These are phyloP conservation scores for Heterotis niloticus DNA, from an alignment of 2,113 vertebrate species.

Conservation along the genomic window DNA sequence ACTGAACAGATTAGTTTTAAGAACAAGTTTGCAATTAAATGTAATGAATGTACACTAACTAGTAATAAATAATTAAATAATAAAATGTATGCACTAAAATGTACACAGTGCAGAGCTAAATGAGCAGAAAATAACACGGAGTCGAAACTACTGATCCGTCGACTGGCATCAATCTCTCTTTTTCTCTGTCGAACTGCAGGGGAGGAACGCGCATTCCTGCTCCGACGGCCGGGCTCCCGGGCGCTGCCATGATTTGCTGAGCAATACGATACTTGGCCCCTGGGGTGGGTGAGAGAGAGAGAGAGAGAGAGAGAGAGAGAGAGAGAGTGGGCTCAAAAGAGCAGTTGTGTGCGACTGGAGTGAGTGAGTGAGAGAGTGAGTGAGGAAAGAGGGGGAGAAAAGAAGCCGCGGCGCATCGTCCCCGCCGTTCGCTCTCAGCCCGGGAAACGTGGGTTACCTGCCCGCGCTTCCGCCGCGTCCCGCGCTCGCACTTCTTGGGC, in stretches of 20 bases:
- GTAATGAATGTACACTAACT: too few relatives aligned
- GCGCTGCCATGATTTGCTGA: conserved; percentile 63
- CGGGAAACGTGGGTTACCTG: conserved; percentile 30
- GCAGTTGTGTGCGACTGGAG: too few relatives aligned
- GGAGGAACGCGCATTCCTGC: conserved; percentile 70
- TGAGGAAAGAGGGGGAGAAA: neutral
- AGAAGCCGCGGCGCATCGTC: neutral
- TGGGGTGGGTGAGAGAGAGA: conserved; percentile 52
- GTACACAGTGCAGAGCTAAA: too few relatives aligned
- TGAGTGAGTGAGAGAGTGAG: too few relatives aligned
- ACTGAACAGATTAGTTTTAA: too few relatives aligned
- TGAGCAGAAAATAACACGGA: too few relatives aligned
- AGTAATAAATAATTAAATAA: too few relatives aligned
- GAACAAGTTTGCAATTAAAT: too few relatives aligned
- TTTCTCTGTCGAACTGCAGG: conserved; percentile 44
- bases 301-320: conserved; percentile 24
- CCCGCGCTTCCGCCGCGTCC: conserved; percentile 15
- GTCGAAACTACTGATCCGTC: too few relatives aligned
- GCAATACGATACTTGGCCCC: conserved; percentile 62
- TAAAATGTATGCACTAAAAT: too few relatives aligned
- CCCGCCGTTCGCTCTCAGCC: conserved; percentile 22
- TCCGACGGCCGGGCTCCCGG: conserved; percentile 57
- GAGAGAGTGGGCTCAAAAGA: neutral
- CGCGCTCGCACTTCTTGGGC: conserved; percentile 10
- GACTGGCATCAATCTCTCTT: too few relatives aligned